phyloP scores from a whole-genome alignment of 2,113 vertebrate species.

The Paramisgurnus dabryanus region DNA sequence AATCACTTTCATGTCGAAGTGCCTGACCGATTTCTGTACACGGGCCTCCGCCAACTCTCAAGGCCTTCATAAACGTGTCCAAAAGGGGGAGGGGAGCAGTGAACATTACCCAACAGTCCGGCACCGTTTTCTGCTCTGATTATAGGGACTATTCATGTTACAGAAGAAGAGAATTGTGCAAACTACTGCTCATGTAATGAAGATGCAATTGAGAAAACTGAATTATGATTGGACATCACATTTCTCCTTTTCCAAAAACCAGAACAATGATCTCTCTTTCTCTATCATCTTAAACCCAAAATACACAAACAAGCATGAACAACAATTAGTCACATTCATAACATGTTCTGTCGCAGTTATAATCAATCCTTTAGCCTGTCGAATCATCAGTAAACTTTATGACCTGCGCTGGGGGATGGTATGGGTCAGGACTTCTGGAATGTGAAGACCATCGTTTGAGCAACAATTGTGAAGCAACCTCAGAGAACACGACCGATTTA shows the following conservation, averaged over 20 bases:
- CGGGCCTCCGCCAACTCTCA: slow-evolving; percentile 23
- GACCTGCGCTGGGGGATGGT: neutral
- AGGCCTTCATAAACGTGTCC: slow-evolving; percentile 17
- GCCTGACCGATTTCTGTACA: slow-evolving; percentile 51
- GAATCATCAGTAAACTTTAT: neutral
- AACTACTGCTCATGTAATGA: neutral
- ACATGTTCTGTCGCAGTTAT: neutral
- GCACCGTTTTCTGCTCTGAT: neutral
- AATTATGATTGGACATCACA: neutral
- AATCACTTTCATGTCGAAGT: slow-evolving; percentile 59
- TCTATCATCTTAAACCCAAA: neutral
- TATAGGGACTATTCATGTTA: slow-evolving; percentile 31
- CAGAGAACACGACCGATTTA: neutral
- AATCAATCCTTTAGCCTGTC: neutral
- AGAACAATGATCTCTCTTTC: too few species aligned
- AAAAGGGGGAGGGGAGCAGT: slow-evolving; percentile 21
- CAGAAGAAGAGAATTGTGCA: slow-evolving; percentile 1
- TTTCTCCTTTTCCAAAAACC: neutral
- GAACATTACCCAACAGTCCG: slow-evolving; percentile 30
- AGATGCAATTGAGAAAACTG: too few species aligned
- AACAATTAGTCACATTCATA: neutral
- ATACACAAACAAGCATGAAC: neutral
- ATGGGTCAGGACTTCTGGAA: neutral
- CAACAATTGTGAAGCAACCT: slow-evolving; percentile 1
- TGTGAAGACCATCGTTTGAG: neutral